phyloP scores from a whole-genome alignment of 2,113 vertebrate species.

The Petaurus breviceps region DNA sequence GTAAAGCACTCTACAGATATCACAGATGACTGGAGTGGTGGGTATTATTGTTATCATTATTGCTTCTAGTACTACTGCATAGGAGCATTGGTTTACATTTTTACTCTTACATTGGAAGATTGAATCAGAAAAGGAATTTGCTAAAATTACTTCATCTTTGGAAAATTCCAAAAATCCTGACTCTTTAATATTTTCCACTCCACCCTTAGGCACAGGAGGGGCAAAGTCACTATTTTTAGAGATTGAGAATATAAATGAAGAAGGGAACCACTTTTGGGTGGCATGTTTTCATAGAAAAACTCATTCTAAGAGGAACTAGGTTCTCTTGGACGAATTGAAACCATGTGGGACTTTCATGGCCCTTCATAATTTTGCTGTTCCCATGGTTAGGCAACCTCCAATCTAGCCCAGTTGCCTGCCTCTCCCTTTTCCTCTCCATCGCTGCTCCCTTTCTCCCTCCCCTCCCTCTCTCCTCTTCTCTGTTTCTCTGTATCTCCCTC shows the following conservation, averaged over 20 bases:
- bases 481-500: too few relatives aligned
- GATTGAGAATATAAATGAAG: too few relatives aligned
- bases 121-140: not conserved
- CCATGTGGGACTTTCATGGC: not conserved
- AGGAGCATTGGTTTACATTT: too few relatives aligned
- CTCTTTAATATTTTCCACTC: not conserved
- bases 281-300: not conserved
- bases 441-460: not conserved
- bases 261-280: not conserved
- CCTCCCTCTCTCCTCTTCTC: too few relatives aligned
- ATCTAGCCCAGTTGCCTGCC: not conserved
- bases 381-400: too few relatives aligned
- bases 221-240: not conserved
- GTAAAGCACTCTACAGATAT: not conserved
- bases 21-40: not conserved
- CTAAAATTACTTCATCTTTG: not conserved
- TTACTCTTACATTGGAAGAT: not conserved
- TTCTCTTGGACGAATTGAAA: slow-evolving; percentile 48
- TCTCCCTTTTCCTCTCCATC: not conserved
- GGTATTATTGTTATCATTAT: not conserved
- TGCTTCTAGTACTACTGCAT: not conserved
- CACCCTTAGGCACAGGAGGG: not conserved
- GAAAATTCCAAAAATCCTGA: not conserved
- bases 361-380: not conserved
- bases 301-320: slow-evolving; percentile 3